Conservation (phyloP, 2,113 vertebrate species). For the Zosterops japonicus region DNA sequence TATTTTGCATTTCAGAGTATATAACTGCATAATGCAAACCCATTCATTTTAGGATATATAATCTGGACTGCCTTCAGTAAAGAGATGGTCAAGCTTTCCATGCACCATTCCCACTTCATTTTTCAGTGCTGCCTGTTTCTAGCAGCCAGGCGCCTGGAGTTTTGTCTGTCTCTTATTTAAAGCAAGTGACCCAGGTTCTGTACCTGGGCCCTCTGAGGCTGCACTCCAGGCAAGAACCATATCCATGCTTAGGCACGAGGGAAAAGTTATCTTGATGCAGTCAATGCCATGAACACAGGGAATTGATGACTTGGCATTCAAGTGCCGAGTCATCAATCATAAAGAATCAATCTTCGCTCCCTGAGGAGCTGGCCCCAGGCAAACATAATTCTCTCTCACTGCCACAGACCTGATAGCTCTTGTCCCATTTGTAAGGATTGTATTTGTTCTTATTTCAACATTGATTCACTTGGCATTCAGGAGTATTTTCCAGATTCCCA, state of each 20-base stretch:
- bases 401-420: slow-evolving; percentile 74
- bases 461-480: slow-evolving; percentile 79
- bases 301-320: slow-evolving; percentile 82
- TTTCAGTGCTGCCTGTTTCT: neutral
- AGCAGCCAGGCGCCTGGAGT: neutral
- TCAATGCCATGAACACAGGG: slow-evolving; percentile 71
- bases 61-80: neutral
- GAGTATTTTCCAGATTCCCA: slow-evolving; percentile 73
- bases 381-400: slow-evolving; percentile 80
- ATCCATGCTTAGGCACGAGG: slow-evolving; percentile 55
- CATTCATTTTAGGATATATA: neutral
- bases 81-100: neutral
- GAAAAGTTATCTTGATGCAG: slow-evolving; percentile 80
- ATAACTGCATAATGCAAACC: neutral
- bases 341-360: slow-evolving; percentile 78
- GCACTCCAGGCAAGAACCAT: slow-evolving; percentile 25
- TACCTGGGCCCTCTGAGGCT: slow-evolving; percentile 45
- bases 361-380: slow-evolving; percentile 72
- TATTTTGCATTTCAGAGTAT: neutral
- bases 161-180: slow-evolving; percentile 15
- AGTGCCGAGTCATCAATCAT: slow-evolving; percentile 79
- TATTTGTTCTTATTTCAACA: slow-evolving; percentile 78
- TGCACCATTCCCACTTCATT: neutral
- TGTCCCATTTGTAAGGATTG: slow-evolving; percentile 74
- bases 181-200: neutral